phyloP scores from a whole-genome alignment of 2,113 vertebrate species.

The Calyptomena viridis region DNA sequence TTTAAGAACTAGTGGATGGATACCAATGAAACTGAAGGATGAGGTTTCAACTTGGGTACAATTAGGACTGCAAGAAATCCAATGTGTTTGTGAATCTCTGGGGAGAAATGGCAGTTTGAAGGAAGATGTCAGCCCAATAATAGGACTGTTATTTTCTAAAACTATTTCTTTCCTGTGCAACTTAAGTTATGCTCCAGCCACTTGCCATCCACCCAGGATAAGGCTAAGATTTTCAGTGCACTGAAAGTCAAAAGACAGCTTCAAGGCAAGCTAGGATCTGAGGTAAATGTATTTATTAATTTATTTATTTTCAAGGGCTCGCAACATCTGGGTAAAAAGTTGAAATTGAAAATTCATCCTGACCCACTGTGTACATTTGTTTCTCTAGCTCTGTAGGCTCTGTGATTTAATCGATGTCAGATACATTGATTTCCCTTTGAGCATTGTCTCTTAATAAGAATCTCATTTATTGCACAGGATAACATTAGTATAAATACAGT shows the following conservation, averaged over 20 bases:
- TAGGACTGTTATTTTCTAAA: background rate
- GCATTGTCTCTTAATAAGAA: background rate
- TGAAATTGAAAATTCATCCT: background rate
- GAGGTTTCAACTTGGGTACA: background rate
- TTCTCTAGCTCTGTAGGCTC: background rate
- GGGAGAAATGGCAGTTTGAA: background rate
- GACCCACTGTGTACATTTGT: background rate
- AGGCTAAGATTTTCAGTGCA: background rate
- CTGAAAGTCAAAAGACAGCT: background rate
- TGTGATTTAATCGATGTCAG: background rate
- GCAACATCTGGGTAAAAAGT: background rate
- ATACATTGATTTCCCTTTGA: background rate
- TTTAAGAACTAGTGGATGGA: background rate
- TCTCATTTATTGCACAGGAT: background rate
- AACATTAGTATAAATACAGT: background rate
- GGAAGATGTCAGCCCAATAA: background rate
- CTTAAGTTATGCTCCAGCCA: background rate
- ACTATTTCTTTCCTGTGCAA: background rate
- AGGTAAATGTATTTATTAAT: background rate
- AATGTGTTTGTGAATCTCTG: background rate
- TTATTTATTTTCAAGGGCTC: background rate
- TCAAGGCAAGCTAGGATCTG: background rate
- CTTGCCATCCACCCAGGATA: background rate
- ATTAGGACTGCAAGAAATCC: background rate
- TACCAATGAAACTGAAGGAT: background rate